Base-by-base conservation (phyloP, 2,888 invertebrate genomes). In the Erannis defoliaria region DNA sequence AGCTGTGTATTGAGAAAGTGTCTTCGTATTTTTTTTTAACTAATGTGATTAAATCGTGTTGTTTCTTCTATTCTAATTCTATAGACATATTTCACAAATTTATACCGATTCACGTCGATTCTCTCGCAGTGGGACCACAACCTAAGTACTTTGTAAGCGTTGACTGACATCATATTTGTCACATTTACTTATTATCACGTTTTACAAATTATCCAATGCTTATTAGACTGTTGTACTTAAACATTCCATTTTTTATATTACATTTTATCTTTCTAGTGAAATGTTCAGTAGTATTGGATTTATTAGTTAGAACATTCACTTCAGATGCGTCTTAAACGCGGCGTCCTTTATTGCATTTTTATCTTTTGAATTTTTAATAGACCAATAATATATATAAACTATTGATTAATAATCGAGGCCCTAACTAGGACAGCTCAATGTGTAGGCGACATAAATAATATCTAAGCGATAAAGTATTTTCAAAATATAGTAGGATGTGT, bases 201-300 rank as follows among this genome's bases (percentile, higher is more conserved):
- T 74, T 79, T 77, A 70, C 66, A 57, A 37, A 56, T 64, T 70
- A 84, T 82, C 80, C 78, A 81, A 83, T 73, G 89, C 89, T 89
- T 90, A 74, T 80, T 88, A 90, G 88, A 90, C 88, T 90, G 85
- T 86, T 78, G 90, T 92, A 91, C 89, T 90, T 91, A 89, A 88
- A 90, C 91, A 92, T 91, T 92, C 91, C 92, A 91, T 88, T 85
- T 58, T 84, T 83, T 84, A 83, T 84, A 83, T 83, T 81, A 83
- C 55, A 62, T 60, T 84, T 82, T 83, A 82, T 85, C 79, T 76
- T 79, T 77, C 76, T 82, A 83, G 82, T 78, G 72, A 76, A 81
- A 66, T 68, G 61, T 82, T 81, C 80, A 76, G 83, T 84, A 87
- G 85, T 75, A 70, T 75, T 71, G 73, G 62, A 56, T 61, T 68